A percentile compares a stretch with the other conserved stretches of the same genome.
Evolutionary conservation across 1,140 invertebrate genomes (phyloP).

Genomic region (Pogonus chalceus): DNA sequence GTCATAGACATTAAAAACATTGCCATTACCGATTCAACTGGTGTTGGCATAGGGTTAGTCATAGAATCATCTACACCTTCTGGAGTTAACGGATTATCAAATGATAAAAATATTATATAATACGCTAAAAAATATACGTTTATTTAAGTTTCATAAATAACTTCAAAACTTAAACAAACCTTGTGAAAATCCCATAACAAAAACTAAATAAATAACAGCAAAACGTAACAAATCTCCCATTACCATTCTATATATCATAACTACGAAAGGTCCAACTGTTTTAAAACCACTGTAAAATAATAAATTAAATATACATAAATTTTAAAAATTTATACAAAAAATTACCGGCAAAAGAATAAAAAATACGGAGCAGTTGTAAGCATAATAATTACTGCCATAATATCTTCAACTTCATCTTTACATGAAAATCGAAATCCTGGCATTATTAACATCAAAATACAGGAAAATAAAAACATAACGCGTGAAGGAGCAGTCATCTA

Average conservation of each 20-base stretch:
- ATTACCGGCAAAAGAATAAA: slow-evolving; percentile 92
- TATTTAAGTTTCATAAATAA: slow-evolving; percentile 13
- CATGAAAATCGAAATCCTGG: slow-evolving; percentile 78
- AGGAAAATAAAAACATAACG: slow-evolving; percentile 90
- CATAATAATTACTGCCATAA: slow-evolving; percentile 87
- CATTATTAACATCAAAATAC: slow-evolving; percentile 73
- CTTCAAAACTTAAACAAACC: slow-evolving; percentile 40
- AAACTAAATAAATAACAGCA: slow-evolving; percentile 91
- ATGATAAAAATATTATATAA: slow-evolving; percentile 84
- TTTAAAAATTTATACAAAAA: not conserved
- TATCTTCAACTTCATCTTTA: slow-evolving; percentile 75
- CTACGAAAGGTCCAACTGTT: slow-evolving; percentile 96
- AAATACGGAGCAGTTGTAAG: slow-evolving; percentile 93
- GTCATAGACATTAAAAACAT: slow-evolving; percentile 98
- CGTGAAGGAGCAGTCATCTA: slow-evolving; percentile 81
- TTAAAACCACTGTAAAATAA: slow-evolving; percentile 79
- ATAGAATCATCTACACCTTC: slow-evolving; percentile 58
- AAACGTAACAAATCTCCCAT: slow-evolving; percentile 91
- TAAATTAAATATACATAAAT: slow-evolving; percentile 8
- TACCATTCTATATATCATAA: slow-evolving; percentile 99
- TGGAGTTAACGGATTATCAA: slow-evolving; percentile 64
- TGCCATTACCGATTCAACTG: slow-evolving; percentile 87
- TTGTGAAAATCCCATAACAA: slow-evolving; percentile 97
- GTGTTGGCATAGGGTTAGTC: slow-evolving; percentile 77
- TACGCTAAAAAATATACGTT: slow-evolving; percentile 55